Evolutionary conservation across 1,140 invertebrate genomes (phyloP).

Genomic region (Brachionus sp.): DNA sequence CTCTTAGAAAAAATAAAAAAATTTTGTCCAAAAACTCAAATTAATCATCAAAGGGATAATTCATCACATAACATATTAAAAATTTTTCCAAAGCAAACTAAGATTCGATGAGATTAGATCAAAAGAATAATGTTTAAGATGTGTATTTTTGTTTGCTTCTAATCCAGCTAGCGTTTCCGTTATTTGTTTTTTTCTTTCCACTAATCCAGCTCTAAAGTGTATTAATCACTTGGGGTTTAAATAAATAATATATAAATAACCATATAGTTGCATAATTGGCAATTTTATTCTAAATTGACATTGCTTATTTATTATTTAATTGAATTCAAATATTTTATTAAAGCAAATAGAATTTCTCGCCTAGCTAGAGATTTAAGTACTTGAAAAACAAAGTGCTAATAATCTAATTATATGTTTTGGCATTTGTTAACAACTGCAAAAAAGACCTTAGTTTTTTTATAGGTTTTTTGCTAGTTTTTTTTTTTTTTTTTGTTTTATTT

Average conservation of each 20-base stretch:
- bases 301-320: background rate
- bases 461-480: background rate
- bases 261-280: background rate
- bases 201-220: background rate
- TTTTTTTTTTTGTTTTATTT: background rate
- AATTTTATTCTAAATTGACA: background rate
- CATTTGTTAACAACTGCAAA: background rate
- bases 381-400: background rate
- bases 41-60: background rate
- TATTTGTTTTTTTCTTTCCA: background rate
- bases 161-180: background rate
- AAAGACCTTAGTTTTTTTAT: background rate
- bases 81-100: background rate
- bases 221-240: background rate
- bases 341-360: background rate
- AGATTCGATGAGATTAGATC: background rate
- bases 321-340: background rate
- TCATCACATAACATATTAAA: background rate
- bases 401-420: conserved; percentile 42
- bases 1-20: background rate
- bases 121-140: background rate
- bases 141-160: background rate
- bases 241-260: background rate
- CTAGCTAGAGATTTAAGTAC: background rate
- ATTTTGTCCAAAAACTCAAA: background rate